A percentile compares a stretch with the other conserved stretches of the same genome.
Evolutionary conservation across 1,140 invertebrate genomes (phyloP).

Genomic region (Argopecten irradians): DNA sequence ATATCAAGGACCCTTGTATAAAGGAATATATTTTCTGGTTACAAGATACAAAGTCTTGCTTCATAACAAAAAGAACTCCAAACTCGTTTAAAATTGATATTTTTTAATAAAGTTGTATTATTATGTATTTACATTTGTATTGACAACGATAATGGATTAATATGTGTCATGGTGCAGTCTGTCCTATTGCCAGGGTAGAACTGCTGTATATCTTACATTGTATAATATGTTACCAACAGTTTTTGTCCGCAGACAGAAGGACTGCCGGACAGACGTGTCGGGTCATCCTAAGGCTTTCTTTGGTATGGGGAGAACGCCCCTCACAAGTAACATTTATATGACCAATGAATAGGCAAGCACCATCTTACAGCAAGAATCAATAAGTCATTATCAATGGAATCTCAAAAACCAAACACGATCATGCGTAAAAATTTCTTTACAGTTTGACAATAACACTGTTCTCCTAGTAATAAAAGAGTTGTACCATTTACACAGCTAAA

Average conservation of each 20-base stretch:
- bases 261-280: neutral
- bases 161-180: neutral
- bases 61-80: neutral
- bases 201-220: neutral
- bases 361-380: neutral
- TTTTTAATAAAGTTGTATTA: slow-evolving; percentile 6
- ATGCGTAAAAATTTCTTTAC: neutral
- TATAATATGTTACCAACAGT: neutral
- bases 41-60: too few species aligned
- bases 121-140: neutral
- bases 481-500: too few species aligned
- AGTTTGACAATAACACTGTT: neutral
- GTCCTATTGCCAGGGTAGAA: neutral
- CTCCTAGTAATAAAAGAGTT: neutral
- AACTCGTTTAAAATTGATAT: neutral
- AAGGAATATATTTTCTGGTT: too few species aligned
- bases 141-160: neutral
- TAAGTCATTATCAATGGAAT: neutral
- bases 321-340: neutral
- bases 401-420: neutral
- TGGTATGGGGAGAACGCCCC: neutral
- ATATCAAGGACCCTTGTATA: too few species aligned
- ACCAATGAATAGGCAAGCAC: neutral
- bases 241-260: neutral
- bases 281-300: neutral